Evolutionary conservation across 2,113 vertebrate genomes (phyloP).

Genomic region (Crypturellus undulatus): DNA sequence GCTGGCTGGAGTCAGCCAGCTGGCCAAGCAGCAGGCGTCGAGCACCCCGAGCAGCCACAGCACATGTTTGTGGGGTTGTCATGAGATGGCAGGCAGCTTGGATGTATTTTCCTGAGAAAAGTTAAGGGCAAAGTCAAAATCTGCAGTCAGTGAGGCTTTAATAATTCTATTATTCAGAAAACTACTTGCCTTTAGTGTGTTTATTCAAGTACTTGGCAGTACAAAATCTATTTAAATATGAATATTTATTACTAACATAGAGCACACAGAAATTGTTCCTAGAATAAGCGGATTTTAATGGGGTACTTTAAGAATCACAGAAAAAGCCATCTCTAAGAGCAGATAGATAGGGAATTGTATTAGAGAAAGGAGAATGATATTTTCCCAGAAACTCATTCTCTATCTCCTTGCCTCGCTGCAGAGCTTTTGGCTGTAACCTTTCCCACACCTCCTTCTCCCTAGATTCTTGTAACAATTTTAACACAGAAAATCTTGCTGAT

Average conservation of each 20-base stretch:
- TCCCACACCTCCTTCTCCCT: neutral
- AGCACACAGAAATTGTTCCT: neutral
- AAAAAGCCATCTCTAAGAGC: neutral
- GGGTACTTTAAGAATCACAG: neutral
- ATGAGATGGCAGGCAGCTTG: neutral
- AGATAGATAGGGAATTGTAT: neutral
- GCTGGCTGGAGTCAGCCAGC: neutral
- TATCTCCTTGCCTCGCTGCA: neutral
- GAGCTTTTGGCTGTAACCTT: neutral
- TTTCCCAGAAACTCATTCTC: neutral
- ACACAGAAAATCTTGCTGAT: neutral
- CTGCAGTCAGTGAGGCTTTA: neutral
- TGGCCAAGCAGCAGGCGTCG: rapidly evolving
- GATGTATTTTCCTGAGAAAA: neutral
- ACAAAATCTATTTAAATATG: constrained; percentile 5
- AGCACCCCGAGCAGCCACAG: neutral
- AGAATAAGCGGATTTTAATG: neutral
- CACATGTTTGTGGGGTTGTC: rapidly evolving
- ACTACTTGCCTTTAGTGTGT: neutral
- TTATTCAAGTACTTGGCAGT: neutral
- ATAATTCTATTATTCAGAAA: neutral
- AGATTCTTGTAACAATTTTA: neutral
- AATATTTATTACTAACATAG: neutral
- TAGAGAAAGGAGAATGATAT: neutral
- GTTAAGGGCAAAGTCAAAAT: neutral